Evolutionary conservation across 2,113 vertebrate species (phyloP).

Genomic region (Callospermophilus lateralis): DNA sequence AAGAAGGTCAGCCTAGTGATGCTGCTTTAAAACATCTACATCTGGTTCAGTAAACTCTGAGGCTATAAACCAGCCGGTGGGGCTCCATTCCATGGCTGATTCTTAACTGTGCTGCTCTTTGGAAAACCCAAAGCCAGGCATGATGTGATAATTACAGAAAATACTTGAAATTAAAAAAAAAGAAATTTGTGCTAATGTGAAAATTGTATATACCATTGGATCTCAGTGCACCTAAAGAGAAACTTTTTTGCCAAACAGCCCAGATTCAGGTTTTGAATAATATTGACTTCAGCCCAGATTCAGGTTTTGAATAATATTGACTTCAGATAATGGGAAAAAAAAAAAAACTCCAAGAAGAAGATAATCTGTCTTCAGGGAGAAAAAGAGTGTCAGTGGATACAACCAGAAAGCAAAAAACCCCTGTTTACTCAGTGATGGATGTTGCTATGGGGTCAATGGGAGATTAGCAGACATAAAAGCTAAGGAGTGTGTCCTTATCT

Average conservation of each 20-base stretch:
- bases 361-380: slow-evolving; percentile 52
- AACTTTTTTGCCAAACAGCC: not conserved
- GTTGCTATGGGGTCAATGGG: not conserved
- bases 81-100: not conserved
- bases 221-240: not conserved
- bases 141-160: not conserved
- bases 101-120: not conserved
- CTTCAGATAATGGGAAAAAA: slow-evolving; percentile 50
- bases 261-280: not conserved
- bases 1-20: not conserved
- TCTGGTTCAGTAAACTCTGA: slow-evolving; percentile 37
- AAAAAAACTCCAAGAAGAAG: slow-evolving; percentile 25
- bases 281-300: not conserved
- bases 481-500: slow-evolving; percentile 67
- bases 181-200: not conserved
- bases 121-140: not conserved
- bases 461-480: slow-evolving; percentile 72
- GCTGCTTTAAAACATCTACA: not conserved
- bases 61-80: not conserved
- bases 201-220: not conserved
- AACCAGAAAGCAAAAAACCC: slow-evolving; percentile 51
- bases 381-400: slow-evolving; percentile 62
- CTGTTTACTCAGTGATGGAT: slow-evolving; percentile 65
- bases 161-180: not conserved
- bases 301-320: not conserved